These are phyloP conservation scores for Chalcosyrphus nemorum DNA, from an alignment of 2,888 invertebrate species.

Conservation along the genomic window DNA sequence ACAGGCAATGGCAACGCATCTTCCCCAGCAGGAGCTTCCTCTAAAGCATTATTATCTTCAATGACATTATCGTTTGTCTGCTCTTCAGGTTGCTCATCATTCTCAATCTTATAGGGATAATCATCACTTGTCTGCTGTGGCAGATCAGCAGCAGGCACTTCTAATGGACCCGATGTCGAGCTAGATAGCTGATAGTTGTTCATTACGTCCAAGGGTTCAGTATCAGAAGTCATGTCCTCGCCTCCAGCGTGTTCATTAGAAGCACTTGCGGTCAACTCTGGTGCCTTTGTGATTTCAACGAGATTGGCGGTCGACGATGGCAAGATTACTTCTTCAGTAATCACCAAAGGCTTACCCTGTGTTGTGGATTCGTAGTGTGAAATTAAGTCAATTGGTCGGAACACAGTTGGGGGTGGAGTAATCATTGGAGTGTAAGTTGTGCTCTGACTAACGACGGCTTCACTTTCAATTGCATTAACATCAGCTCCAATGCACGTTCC, in stretches of 20 bases:
- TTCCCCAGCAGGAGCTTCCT: slow-evolving; percentile 26
- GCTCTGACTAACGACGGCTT: slow-evolving; percentile 71
- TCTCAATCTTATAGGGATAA: slow-evolving; percentile 80
- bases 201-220: slow-evolving; percentile 17
- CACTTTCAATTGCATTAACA: slow-evolving; percentile 54
- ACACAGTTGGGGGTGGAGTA: slow-evolving; percentile 73
- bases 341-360: slow-evolving; percentile 48
- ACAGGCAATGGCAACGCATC: slow-evolving; percentile 49
- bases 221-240: slow-evolving; percentile 48
- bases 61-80: slow-evolving; percentile 16
- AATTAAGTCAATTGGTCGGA: slow-evolving; percentile 69
- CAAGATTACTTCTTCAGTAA: slow-evolving; percentile 3
- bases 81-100: slow-evolving; percentile 73
- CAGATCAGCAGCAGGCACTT: slow-evolving; percentile 18
- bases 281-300: slow-evolving; percentile 11
- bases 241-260: slow-evolving; percentile 52
- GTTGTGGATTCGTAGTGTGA: slow-evolving; percentile 59
- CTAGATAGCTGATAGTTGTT: slow-evolving; percentile 31
- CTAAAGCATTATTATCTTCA: slow-evolving; percentile 20
- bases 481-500: slow-evolving; percentile 84
- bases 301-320: slow-evolving; percentile 9
- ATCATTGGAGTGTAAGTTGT: slow-evolving; percentile 68
- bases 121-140: slow-evolving; percentile 72
- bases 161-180: slow-evolving; percentile 27
- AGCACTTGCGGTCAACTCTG: slow-evolving; percentile 22